Percentiles rank a stretch among this genome's conserved stretches.
Evolutionary conservation across 2,797 vertebrate genomes (phyloP).

Genomic region (Rhinoraja longicauda): DNA sequence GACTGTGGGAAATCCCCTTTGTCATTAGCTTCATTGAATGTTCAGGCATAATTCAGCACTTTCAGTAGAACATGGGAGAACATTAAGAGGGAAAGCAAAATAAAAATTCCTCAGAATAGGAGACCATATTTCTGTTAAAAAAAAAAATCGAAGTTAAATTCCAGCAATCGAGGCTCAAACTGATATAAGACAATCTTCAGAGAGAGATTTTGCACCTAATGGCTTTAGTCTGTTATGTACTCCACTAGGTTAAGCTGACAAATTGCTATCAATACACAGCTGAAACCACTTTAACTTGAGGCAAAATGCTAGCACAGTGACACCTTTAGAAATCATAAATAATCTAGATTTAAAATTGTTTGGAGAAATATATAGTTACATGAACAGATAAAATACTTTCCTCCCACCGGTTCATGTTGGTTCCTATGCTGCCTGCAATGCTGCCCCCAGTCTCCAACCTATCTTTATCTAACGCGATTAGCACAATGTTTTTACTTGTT

Average conservation of each 20-base stretch:
- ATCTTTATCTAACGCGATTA: neutral
- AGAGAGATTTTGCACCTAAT: neutral
- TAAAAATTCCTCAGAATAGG: too few relatives aligned
- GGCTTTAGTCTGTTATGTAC: neutral
- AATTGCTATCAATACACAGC: neutral
- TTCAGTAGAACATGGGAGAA: neutral
- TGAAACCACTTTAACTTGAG: neutral
- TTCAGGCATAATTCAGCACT: neutral
- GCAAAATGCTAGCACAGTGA: neutral
- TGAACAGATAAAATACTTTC: neutral
- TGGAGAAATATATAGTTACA: neutral
- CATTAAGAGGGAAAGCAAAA: neutral
- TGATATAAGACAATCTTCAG: neutral
- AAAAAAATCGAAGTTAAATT: neutral
- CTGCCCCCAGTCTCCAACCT: neutral
- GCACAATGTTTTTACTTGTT: neutral
- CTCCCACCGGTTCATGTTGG: neutral
- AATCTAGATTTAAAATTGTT: neutral
- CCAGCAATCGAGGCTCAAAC: neutral
- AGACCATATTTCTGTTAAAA: neutral
- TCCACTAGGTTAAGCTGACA: neutral
- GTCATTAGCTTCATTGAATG: too few relatives aligned
- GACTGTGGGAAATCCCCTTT: too few relatives aligned
- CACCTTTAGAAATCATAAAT: neutral
- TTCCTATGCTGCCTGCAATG: neutral